Conservation (phyloP, 2,113 vertebrate species). For the Brachirus orientalis region DNA sequence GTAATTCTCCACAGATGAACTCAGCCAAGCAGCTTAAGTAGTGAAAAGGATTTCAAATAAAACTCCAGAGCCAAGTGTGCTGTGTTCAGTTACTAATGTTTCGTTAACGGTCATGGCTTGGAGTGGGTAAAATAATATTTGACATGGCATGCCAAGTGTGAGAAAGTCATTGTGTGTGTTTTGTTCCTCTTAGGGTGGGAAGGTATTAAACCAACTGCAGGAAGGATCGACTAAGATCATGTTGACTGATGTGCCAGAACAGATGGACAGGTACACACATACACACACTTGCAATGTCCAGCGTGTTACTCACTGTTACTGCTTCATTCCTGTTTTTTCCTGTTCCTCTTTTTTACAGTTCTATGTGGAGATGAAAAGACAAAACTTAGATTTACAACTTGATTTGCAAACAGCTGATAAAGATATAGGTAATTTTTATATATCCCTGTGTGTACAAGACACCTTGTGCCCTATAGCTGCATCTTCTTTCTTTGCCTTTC, state of each 20-base stretch:
- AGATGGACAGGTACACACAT: slow-evolving; percentile 92
- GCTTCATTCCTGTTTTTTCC: not conserved
- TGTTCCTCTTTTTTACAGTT: not conserved
- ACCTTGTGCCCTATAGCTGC: too few species aligned
- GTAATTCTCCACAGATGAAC: slow-evolving; percentile 44
- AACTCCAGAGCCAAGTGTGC: slow-evolving; percentile 38
- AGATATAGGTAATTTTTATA: too few species aligned
- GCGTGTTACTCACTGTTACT: not conserved
- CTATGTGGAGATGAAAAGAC: too few species aligned
- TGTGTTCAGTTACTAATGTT: slow-evolving; percentile 60
- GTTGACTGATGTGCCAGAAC: slow-evolving; percentile 84
- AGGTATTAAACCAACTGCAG: slow-evolving; percentile 88
- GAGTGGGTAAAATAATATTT: slow-evolving; percentile 64
- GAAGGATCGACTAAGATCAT: slow-evolving; percentile 80
- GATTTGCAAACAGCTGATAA: too few species aligned
- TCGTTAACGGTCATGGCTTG: slow-evolving; percentile 20
- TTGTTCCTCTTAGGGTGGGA: slow-evolving; percentile 79
- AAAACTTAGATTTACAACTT: too few species aligned
- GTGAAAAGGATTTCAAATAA: slow-evolving; percentile 31
- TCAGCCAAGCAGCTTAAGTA: slow-evolving; percentile 21
- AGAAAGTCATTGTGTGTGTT: slow-evolving; percentile 33
- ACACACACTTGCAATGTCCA: slow-evolving; percentile 11
- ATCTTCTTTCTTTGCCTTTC: too few species aligned
- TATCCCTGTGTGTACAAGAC: too few species aligned
- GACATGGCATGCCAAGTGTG: slow-evolving; percentile 70